A percentile compares a stretch with the other conserved stretches of the same genome.
Evolutionary conservation across 2,797 vertebrate species (phyloP).

Genomic region (Cryptoblepharus egeriae): DNA sequence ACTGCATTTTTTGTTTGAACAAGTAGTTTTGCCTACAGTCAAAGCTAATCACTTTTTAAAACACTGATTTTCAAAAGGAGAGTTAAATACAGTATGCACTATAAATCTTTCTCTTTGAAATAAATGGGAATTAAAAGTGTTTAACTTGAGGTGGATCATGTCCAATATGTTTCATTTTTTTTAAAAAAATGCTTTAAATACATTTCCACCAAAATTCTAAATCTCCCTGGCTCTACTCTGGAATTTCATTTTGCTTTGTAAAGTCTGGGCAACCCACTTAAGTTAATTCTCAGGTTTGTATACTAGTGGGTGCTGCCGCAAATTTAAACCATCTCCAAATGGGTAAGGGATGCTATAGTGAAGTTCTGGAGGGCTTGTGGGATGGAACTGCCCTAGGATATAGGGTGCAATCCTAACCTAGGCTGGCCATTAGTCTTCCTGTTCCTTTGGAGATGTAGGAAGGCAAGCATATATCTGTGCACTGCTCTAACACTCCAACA

Average conservation of each 20-base stretch:
- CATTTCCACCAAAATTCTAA: slow-evolving; percentile 28
- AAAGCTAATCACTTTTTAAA: slow-evolving; percentile 12
- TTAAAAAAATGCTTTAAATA: neutral
- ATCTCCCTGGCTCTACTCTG: neutral
- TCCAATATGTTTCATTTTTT: neutral
- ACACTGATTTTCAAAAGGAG: slow-evolving; percentile 9
- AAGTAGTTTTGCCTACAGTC: neutral
- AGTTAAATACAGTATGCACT: neutral
- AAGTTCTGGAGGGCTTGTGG: too few relatives aligned
- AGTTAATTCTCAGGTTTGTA: neutral
- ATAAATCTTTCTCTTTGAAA: slow-evolving; percentile 4
- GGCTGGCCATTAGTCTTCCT: too few relatives aligned
- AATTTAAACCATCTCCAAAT: too few relatives aligned
- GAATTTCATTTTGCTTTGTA: neutral
- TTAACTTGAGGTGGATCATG: slow-evolving; percentile 5
- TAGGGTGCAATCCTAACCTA: too few relatives aligned
- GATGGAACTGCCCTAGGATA: too few relatives aligned
- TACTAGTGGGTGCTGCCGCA: neutral
- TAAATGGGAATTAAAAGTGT: neutral
- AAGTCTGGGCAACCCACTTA: neutral
- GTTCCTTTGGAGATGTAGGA: too few relatives aligned
- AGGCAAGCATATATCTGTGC: too few relatives aligned
- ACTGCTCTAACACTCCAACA: too few relatives aligned
- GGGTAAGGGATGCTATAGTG: too few relatives aligned
- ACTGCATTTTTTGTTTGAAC: slow-evolving; percentile 5